phyloP scores from a whole-genome alignment of 2,888 invertebrate genomes.

The Serripes groenlandicus region DNA sequence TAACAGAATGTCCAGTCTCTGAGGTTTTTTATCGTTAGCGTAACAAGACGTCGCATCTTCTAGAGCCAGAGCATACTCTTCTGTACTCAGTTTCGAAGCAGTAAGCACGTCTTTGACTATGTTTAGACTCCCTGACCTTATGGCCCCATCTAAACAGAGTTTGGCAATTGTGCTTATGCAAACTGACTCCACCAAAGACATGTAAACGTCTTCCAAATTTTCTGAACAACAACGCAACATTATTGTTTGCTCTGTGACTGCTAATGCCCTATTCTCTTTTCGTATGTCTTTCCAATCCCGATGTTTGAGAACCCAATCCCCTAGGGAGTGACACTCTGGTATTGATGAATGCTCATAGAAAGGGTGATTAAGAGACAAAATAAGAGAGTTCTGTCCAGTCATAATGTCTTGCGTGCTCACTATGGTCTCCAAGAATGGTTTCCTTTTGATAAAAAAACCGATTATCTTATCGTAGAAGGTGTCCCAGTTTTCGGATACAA shows the following conservation, averaged over 20 bases:
- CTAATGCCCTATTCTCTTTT: background rate
- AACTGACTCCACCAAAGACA: background rate
- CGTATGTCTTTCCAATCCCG: background rate
- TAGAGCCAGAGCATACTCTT: background rate
- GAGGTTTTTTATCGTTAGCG: background rate
- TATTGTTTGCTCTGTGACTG: background rate
- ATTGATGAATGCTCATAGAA: background rate
- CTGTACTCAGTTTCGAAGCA: background rate
- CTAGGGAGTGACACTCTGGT: background rate
- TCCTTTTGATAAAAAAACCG: background rate
- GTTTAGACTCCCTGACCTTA: background rate
- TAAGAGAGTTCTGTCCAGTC: no score
- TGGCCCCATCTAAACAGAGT: background rate
- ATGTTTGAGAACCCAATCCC: background rate
- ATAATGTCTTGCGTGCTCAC: background rate
- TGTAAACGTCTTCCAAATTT: slow-evolving; percentile 1
- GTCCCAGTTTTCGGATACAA: background rate
- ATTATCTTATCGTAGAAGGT: background rate
- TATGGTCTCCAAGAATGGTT: background rate
- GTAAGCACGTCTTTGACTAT: background rate
- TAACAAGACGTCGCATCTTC: background rate
- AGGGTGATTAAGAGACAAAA: background rate
- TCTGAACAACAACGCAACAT: background rate
- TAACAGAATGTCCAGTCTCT: background rate
- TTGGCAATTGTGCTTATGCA: background rate